Evolutionary conservation across 2,888 invertebrate genomes (phyloP).

Genomic region (Drosophila recens): DNA sequence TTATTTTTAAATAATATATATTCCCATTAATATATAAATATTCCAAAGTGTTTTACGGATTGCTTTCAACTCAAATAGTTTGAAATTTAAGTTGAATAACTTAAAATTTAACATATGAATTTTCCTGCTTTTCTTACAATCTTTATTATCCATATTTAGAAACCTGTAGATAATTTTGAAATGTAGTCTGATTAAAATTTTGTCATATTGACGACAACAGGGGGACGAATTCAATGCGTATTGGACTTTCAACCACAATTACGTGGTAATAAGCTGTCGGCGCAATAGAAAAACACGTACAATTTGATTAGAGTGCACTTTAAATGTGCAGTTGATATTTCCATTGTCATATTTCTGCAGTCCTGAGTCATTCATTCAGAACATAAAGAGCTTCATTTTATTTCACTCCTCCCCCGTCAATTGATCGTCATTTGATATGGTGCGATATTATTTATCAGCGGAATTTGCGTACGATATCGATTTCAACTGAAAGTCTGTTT

Average conservation of each 20-base stretch:
- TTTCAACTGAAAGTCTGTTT: conserved; percentile 67
- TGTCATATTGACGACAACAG: background rate
- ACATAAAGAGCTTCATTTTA: conserved; percentile 11
- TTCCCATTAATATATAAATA: background rate
- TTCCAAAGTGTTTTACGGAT: background rate
- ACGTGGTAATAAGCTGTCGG: background rate
- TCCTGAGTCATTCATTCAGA: conserved; percentile 53
- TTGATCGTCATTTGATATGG: conserved; percentile 33
- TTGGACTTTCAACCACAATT: conserved; percentile 32
- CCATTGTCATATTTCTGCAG: conserved; percentile 40
- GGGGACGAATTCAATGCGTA: conserved; percentile 13
- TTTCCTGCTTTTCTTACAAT: no score
- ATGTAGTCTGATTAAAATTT: background rate
- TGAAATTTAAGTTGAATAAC: no score
- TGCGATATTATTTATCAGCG: conserved; percentile 30
- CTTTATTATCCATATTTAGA: background rate
- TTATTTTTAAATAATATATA: no score
- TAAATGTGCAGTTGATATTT: conserved; percentile 27
- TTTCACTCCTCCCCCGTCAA: background rate
- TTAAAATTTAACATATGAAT: no score
- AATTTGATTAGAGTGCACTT: conserved; percentile 26
- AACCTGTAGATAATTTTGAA: background rate
- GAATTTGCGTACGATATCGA: conserved; percentile 60
- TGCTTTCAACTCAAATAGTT: background rate
- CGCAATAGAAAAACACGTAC: conserved; percentile 12